A percentile compares a stretch with the other conserved stretches of the same genome.
These are phyloP conservation scores for Ypsolopha scabrella DNA, from an alignment of 2,888 invertebrate species.

Conservation along the genomic window DNA sequence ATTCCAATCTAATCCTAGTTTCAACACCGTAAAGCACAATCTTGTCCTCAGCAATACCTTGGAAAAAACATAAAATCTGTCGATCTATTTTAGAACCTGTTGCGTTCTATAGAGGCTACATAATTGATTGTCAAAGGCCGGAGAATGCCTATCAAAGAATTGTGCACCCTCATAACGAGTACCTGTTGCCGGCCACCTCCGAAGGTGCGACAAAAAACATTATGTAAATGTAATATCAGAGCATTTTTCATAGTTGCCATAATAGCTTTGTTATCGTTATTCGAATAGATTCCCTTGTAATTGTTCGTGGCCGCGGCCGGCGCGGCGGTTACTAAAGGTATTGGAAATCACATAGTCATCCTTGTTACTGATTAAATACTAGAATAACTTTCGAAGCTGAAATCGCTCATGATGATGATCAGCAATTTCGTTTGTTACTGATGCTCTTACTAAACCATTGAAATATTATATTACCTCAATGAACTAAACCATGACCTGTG, in stretches of 20 bases:
- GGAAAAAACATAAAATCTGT: conserved; percentile 5
- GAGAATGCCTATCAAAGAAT: conserved; percentile 59
- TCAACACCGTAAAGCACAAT: background rate
- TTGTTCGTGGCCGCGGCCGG: conserved; percentile 15
- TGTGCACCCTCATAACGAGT: conserved; percentile 66
- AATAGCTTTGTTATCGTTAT: conserved; percentile 68
- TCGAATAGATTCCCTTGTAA: conserved; percentile 49
- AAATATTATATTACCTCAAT: no score
- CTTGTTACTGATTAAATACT: conserved; percentile 20
- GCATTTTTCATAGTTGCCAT: conserved; percentile 61
- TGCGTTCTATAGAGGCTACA: conserved; percentile 12
- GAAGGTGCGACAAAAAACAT: conserved; percentile 62
- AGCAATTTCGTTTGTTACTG: background rate
- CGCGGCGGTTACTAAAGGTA: background rate
- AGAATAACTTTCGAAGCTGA: no score
- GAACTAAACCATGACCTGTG: no score
- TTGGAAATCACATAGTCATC: conserved; percentile 26
- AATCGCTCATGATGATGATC: no score
- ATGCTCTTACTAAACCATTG: background rate
- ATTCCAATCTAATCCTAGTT: background rate
- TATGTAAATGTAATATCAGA: conserved; percentile 63
- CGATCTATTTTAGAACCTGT: conserved; percentile 19
- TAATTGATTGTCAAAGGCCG: conserved; percentile 10
- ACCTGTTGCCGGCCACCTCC: conserved; percentile 66
- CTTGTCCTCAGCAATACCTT: background rate